phyloP scores from a whole-genome alignment of 2,113 vertebrate species.

The Brevimyrus niger region DNA sequence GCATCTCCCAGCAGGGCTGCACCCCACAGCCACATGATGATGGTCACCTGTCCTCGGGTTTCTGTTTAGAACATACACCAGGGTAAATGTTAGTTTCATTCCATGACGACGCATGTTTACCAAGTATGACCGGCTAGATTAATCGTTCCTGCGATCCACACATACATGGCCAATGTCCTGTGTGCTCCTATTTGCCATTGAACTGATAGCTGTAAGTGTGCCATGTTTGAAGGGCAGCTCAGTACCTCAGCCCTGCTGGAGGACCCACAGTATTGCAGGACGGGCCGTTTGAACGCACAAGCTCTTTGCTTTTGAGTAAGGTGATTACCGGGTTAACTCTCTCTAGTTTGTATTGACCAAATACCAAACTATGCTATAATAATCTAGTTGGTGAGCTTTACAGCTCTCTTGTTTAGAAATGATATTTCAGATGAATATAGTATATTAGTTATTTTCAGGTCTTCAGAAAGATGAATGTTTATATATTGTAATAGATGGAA shows the following conservation, averaged over 20 bases:
- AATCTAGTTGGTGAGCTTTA: background rate
- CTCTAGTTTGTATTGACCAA: background rate
- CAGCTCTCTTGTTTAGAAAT: background rate
- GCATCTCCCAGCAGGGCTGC: background rate
- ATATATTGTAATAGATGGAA: background rate
- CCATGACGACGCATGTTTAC: background rate
- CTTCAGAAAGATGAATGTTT: background rate
- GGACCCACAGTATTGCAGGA: background rate
- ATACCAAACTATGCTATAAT: background rate
- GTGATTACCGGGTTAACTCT: background rate
- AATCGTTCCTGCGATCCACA: background rate
- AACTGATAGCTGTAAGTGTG: background rate
- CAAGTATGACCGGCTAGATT: background rate
- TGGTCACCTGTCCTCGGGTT: background rate
- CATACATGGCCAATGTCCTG: background rate
- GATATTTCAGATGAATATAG: background rate
- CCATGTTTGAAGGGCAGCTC: background rate
- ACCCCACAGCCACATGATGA: background rate
- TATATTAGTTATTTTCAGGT: conserved; percentile 6
- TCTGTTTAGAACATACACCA: background rate
- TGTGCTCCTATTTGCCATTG: background rate
- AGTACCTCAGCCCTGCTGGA: background rate
- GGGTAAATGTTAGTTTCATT: background rate
- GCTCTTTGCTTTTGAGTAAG: background rate
- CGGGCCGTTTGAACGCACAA: background rate